Evolutionary conservation across 1,140 invertebrate genomes (phyloP).

Genomic region (Calycopis cecrops): DNA sequence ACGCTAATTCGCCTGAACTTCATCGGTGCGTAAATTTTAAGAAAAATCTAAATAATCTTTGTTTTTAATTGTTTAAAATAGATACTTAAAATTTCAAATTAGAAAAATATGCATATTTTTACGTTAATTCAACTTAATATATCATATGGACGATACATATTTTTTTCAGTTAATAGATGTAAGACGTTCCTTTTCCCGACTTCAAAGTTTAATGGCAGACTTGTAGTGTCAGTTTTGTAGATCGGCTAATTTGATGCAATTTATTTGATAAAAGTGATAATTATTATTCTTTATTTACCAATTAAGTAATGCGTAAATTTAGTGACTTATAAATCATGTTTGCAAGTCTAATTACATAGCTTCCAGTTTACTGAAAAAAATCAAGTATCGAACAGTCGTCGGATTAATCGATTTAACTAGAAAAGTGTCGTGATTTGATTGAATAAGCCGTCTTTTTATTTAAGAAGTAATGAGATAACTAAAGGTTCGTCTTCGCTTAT

Average conservation of each 20-base stretch:
- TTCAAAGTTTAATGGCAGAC: conserved; percentile 8
- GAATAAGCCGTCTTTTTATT: conserved; percentile 48
- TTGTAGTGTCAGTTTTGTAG: conserved; percentile 5
- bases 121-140: too few relatives aligned
- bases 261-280: neutral
- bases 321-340: neutral
- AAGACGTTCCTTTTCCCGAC: neutral
- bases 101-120: too few relatives aligned
- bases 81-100: too few relatives aligned
- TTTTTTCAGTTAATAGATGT: neutral
- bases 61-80: too few relatives aligned
- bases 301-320: neutral
- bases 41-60: too few relatives aligned
- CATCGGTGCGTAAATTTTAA: too few relatives aligned
- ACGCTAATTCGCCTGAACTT: too few relatives aligned
- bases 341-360: neutral
- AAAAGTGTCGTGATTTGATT: conserved; percentile 45
- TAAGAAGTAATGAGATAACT: conserved; percentile 60
- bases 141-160: too few relatives aligned
- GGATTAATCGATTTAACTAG: conserved; percentile 56
- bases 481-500: conserved; percentile 35
- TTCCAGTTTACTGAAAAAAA: neutral
- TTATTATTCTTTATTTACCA: neutral
- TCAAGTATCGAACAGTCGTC: neutral
- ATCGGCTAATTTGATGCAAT: conserved; percentile 3